Percentiles rank a stretch among this genome's conserved stretches.
Conservation (phyloP, 1,140 invertebrate species). For the Thalassaphorura encarpata region DNA sequence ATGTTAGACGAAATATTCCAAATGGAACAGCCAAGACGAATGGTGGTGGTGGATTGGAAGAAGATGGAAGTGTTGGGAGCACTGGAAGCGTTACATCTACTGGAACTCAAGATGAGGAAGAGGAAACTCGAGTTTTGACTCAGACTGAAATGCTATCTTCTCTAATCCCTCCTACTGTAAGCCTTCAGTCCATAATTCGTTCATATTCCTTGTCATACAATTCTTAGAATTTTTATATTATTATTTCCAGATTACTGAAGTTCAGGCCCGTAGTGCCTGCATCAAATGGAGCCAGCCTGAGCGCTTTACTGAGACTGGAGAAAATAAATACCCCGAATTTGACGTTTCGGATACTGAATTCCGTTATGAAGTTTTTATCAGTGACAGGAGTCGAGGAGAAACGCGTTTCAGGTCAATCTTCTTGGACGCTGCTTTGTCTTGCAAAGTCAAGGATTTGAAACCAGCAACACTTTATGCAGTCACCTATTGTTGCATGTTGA, state of each 20-base stretch:
- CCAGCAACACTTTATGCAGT: conserved; percentile 71
- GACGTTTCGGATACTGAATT: conserved; percentile 48
- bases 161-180: conserved; percentile 59
- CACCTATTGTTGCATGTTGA: conserved; percentile 46
- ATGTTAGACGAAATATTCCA: conserved; percentile 7
- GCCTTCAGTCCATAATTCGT: conserved; percentile 7
- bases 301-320: conserved; percentile 46
- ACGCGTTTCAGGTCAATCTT: conserved; percentile 70
- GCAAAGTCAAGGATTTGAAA: conserved; percentile 63
- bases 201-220: background rate
- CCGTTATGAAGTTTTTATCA: conserved; percentile 63
- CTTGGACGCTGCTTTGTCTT: conserved; percentile 56
- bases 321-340: conserved; percentile 36
- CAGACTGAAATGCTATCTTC: conserved; percentile 56
- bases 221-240: conserved; percentile 1
- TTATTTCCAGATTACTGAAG: conserved; percentile 55
- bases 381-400: conserved; percentile 58
- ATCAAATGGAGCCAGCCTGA: conserved; percentile 62
- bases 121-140: conserved; percentile 45
- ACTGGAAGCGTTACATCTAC: conserved; percentile 35
- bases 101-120: conserved; percentile 53
- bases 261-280: conserved; percentile 64
- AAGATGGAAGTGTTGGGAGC: conserved; percentile 48
- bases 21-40: conserved; percentile 24
- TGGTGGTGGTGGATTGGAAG: conserved; percentile 48